Evolutionary conservation across 2,888 invertebrate species (phyloP), one percentile per base, ranked within the genome.

Genomic region (Amphiduros pacificus): DNA sequence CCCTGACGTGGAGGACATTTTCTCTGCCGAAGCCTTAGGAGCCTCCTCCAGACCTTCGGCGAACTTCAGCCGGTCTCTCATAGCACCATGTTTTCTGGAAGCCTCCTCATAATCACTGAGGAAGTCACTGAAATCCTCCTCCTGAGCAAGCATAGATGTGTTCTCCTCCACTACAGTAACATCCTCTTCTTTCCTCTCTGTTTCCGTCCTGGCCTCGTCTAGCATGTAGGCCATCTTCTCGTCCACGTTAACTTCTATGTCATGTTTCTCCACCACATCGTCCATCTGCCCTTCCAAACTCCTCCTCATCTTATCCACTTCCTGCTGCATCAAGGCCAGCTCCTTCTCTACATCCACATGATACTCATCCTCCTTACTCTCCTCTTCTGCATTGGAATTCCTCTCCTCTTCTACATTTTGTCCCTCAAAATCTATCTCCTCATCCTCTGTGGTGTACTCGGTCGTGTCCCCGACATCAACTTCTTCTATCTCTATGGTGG

Each of bases 401-500:
- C n/a, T 31, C 17, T 22, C 31, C 24, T 55, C 40, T n/a, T n/a
- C n/a, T n/a, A n/a, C n/a, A n/a, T n/a, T n/a, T n/a, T n/a, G n/a
- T n/a, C n/a, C n/a, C n/a, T 27, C 41, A 41, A 29, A 32, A 36
- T 20, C 36, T 59, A 52, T 59, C 51, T 41, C 36, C 2, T 40
- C 52, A 20, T 59, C 51, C 40, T 52, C 53, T 3, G 36, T 36
- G 17, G 52, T 29, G 4, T 29, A 27, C 29, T 53, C 41, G 24
- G 32, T 53, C 14, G 40, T 48, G 49, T 49, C 49, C 29, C 27
- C 44, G n/a, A n/a, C 44, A 44, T 50, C 58, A 17, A 58, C 58
- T 32, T 58, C 58, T 32, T 49, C 58, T 32, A 58, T 58, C 2
- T 44, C 44, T 32, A 58, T 58, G 2, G 58, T 58, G n/a, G 58